phyloP scores from a whole-genome alignment of 2,888 invertebrate genomes.

The Pedicia rivosa region DNA sequence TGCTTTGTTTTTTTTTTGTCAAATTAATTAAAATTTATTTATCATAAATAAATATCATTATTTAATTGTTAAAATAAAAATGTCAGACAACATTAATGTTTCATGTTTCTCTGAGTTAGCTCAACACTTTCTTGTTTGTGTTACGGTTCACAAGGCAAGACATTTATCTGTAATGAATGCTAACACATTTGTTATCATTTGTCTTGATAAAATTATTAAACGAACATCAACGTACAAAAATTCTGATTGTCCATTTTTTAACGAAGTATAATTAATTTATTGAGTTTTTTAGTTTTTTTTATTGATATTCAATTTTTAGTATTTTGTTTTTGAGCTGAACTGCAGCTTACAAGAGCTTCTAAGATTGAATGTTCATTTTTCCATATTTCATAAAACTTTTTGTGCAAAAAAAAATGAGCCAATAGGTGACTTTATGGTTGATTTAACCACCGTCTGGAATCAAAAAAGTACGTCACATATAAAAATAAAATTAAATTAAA shows the following conservation, averaged over 20 bases:
- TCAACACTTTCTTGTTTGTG: constrained; percentile 40
- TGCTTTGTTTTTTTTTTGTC: too few species aligned
- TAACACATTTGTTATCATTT: constrained; percentile 44
- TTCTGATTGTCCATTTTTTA: constrained; percentile 46
- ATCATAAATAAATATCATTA: too few species aligned
- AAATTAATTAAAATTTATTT: too few species aligned
- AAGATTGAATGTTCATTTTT: constrained; percentile 39
- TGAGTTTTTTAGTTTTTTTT: not conserved
- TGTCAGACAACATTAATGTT: too few species aligned
- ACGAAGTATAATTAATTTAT: constrained; percentile 37
- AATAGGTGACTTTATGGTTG: constrained; percentile 44
- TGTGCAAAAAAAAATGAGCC: constrained; percentile 34
- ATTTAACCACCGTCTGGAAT: constrained; percentile 53
- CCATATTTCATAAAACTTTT: constrained; percentile 35
- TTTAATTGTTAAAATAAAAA: too few species aligned
- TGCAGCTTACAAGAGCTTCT: constrained; percentile 39
- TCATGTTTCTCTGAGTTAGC: constrained; percentile 22
- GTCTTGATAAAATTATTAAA: constrained; percentile 42
- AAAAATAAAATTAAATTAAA: not conserved
- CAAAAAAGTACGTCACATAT: constrained; percentile 38
- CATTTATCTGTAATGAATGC: constrained; percentile 35
- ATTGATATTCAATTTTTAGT: constrained; percentile 31
- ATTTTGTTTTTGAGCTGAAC: constrained; percentile 49
- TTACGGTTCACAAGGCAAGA: constrained; percentile 49
- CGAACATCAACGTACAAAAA: constrained; percentile 39